Base-by-base conservation (phyloP, 2,888 invertebrate species). In the Didymodactylos carnosus region DNA sequence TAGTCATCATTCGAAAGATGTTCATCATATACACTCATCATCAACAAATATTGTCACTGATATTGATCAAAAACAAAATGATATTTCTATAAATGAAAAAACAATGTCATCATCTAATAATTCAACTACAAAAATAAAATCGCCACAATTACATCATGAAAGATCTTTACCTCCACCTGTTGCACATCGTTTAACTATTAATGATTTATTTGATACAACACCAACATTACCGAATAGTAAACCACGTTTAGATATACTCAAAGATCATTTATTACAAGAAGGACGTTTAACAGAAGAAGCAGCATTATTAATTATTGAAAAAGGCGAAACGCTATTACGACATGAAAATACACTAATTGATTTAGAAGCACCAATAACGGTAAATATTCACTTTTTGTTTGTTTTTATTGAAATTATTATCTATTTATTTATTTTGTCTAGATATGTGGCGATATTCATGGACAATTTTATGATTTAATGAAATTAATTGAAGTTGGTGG, bases 391-490 rank as follows among this genome's bases (percentile, higher is more conserved):
- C n/a, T 35, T 27, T n/a, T 8, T 11, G 1, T 35, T 7, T 19
- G 16, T 5, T 35, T 19, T 62, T 3, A 35, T n/a, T 5, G 23
- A 46, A n/a, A 23, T 8, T 13, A 11, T 53, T 25, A 11, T 62
- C 11, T 16, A 11, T 43, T 71, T 39, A 71, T 71, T 11, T n/a
- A 39, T 19, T 62, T 62, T 11, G 27, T 72, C n/a, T 62, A 23
- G 27, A 69, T 73, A 43, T 70, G 70, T 39, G 73, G 73, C 13
- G 73, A 73, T 53, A 71, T 73, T 40, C 73, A 73, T 40, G 73
- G 73, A 27, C 73, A 73, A 43, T 73, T 71, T 23, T 73, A 71
- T 71, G 73, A 73, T 71, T 41, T 73, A 7, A 29, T 73, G 46
- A 70, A 53, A 11, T 51, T 73, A 35, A 25, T 73, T 27, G 41